Percentiles rank a stretch among this genome's conserved stretches.
phyloP scores from a whole-genome alignment of 23 tunicate species.

The Diplosoma virens region DNA sequence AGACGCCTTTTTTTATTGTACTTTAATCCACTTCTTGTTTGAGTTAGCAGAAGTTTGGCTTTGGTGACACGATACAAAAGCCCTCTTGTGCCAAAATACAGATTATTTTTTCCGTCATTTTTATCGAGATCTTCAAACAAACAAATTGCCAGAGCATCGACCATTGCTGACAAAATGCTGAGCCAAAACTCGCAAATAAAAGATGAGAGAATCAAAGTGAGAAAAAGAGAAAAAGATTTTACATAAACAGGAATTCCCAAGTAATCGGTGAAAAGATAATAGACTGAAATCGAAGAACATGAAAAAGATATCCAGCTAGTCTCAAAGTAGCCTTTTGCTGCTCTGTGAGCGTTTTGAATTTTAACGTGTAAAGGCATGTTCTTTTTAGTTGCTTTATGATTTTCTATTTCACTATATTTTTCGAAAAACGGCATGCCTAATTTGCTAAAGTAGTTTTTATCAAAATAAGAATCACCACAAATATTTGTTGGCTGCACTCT shows the following conservation, averaged over 20 bases:
- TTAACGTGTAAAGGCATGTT: neutral
- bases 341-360: conserved; percentile 5
- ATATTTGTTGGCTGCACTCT: conserved; percentile 25
- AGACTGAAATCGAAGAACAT: conserved; percentile 10
- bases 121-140: conserved; percentile 44
- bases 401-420: neutral
- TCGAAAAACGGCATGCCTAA: conserved; percentile 1
- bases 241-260: neutral
- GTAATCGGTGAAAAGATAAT: neutral
- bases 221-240: conserved; percentile 1
- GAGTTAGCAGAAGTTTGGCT: conserved; percentile 22
- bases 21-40: conserved; percentile 35
- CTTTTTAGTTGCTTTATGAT: neutral
- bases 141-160: conserved; percentile 52
- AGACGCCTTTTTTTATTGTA: conserved; percentile 7
- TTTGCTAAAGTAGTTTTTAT: neutral
- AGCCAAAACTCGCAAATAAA: conserved; percentile 32
- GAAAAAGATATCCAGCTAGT: neutral
- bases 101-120: conserved; percentile 45
- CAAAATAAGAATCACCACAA: conserved; percentile 22
- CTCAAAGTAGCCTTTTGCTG: conserved; percentile 32
- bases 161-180: conserved; percentile 9
- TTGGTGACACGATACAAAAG: conserved; percentile 35
- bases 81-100: conserved; percentile 36
- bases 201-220: conserved; percentile 7